Percentiles rank a stretch among this genome's conserved stretches.
phyloP scores from a whole-genome alignment of 2,888 invertebrate species.

The Archips crataeganus region DNA sequence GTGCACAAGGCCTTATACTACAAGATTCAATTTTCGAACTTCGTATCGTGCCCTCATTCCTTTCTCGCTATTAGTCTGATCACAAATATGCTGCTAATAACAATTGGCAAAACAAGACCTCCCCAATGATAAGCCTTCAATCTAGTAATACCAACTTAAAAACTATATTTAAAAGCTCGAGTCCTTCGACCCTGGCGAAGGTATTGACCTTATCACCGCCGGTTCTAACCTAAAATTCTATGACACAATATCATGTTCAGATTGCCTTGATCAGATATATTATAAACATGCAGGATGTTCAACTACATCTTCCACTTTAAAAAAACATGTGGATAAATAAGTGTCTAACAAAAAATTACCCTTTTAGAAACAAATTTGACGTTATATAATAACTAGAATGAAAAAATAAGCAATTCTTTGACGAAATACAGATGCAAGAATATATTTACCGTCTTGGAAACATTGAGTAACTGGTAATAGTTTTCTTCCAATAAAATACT shows the following conservation, averaged over 20 bases:
- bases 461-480: constrained; percentile 95
- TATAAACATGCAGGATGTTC: background rate
- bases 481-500: constrained; percentile 91
- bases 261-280: constrained; percentile 12
- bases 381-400: constrained; percentile 64
- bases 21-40: too few relatives aligned
- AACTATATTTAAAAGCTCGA: background rate
- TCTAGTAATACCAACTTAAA: background rate
- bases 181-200: background rate
- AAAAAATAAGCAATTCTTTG: constrained; percentile 54
- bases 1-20: too few relatives aligned
- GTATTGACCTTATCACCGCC: constrained; percentile 40
- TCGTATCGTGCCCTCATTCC: too few relatives aligned
- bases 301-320: background rate
- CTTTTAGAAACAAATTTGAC: constrained; percentile 40
- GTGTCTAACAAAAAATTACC: constrained; percentile 16
- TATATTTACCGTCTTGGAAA: constrained; percentile 91
- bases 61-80: too few relatives aligned
- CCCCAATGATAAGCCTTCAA: background rate
- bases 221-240: constrained; percentile 55
- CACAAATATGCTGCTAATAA: background rate
- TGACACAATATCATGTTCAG: constrained; percentile 27
- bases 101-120: background rate
- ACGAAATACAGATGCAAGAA: constrained; percentile 45
- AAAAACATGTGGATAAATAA: background rate